A percentile compares a stretch with the other conserved stretches of the same genome.
Conservation (phyloP, 2,797 vertebrate genomes). For the Epinephelus coioides region DNA sequence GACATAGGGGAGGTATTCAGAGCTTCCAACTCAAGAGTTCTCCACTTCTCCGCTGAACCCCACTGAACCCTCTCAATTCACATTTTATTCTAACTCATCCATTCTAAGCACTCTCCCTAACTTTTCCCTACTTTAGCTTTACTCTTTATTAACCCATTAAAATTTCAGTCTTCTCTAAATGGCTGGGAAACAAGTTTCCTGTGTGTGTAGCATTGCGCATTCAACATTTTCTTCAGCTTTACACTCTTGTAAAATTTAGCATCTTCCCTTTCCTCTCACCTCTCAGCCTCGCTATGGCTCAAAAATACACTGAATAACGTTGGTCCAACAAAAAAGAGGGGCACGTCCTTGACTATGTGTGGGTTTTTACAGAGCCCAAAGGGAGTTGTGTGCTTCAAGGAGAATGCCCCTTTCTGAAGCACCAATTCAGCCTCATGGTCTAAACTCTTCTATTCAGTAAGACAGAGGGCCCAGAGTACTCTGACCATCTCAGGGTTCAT, state of each 20-base stretch:
- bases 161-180: neutral
- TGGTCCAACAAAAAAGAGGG: slow-evolving; percentile 40
- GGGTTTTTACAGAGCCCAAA: slow-evolving; percentile 57
- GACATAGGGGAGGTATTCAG: slow-evolving; percentile 46
- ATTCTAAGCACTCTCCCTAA: neutral
- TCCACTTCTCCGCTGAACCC: slow-evolving; percentile 34
- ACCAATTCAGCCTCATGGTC: slow-evolving; percentile 59
- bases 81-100: slow-evolving; percentile 23
- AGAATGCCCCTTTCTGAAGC: slow-evolving; percentile 61
- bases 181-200: neutral
- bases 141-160: neutral
- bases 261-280: slow-evolving; percentile 2
- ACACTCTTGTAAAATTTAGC: slow-evolving; percentile 27
- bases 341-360: slow-evolving; percentile 53
- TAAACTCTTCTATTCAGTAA: slow-evolving; percentile 61
- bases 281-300: slow-evolving; percentile 36
- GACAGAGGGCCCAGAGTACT: slow-evolving; percentile 48
- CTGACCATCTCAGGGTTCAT: slow-evolving; percentile 63
- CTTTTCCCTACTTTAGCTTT: neutral
- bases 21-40: slow-evolving; percentile 43
- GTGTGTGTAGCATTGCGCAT: neutral
- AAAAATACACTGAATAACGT: slow-evolving; percentile 44
- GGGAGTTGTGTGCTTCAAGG: slow-evolving; percentile 56
- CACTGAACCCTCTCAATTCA: slow-evolving; percentile 26
- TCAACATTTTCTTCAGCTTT: slow-evolving; percentile 32